Evolutionary conservation across 2,797 vertebrate genomes (phyloP).

Genomic region (Tragelaphus oryx): DNA sequence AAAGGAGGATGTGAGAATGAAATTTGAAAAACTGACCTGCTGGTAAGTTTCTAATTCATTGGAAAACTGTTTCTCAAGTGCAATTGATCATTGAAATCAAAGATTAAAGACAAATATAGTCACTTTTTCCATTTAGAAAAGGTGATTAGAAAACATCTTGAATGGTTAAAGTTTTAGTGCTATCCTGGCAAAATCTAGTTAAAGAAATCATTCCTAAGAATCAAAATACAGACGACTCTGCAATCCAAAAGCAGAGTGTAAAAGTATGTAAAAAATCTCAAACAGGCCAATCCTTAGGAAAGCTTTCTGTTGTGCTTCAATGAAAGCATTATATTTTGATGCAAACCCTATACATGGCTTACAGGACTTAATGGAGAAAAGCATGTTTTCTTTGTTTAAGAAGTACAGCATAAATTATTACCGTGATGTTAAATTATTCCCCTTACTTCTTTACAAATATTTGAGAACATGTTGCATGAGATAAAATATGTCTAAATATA

Average conservation of each 20-base stretch:
- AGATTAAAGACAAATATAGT: background rate
- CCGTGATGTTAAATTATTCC: slow-evolving; percentile 36
- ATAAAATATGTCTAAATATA: slow-evolving; percentile 45
- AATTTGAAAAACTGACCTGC: background rate
- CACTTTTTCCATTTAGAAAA: background rate
- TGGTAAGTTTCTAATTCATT: background rate
- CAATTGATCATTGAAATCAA: background rate
- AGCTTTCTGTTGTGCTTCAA: background rate
- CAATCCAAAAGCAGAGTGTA: background rate
- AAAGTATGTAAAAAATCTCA: background rate
- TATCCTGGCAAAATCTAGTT: background rate
- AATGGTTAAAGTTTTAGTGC: background rate
- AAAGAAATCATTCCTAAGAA: background rate
- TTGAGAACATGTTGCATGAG: slow-evolving; percentile 48
- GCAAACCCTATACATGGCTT: background rate
- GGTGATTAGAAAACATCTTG: background rate
- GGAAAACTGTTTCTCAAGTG: background rate
- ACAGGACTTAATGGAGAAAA: background rate
- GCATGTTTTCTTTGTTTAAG: slow-evolving; percentile 41
- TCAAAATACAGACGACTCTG: background rate
- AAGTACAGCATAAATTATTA: slow-evolving; percentile 32
- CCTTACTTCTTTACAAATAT: slow-evolving; percentile 11
- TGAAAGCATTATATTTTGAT: background rate
- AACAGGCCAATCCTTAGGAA: background rate
- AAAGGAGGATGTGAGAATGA: background rate